These are phyloP conservation scores for Romanogobio albipinnatus DNA, from an alignment of 2,113 vertebrate genomes.

Conservation along the genomic window DNA sequence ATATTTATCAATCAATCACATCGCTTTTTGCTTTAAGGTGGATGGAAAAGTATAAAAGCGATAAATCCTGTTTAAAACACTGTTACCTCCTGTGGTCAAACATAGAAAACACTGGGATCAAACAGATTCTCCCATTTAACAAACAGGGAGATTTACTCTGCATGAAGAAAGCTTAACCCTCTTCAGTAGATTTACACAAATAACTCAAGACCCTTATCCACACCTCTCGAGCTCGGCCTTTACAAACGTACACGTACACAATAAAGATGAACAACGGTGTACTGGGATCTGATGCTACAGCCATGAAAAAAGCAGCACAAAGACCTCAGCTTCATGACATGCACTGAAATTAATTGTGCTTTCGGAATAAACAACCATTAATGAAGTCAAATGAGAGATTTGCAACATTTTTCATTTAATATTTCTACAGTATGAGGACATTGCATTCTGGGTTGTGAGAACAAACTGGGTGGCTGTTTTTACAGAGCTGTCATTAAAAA, in stretches of 20 bases:
- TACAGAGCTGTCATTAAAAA: neutral
- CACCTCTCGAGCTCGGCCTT: neutral
- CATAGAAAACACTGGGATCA: neutral
- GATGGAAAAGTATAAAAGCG: neutral
- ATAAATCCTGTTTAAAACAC: neutral
- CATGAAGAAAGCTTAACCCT: constrained; percentile 40
- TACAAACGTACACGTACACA: neutral
- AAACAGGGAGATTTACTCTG: constrained; percentile 35
- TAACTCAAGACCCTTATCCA: constrained; percentile 40
- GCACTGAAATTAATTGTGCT: no score
- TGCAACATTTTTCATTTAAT: constrained; percentile 43
- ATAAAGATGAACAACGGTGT: neutral
- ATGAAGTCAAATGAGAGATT: neutral
- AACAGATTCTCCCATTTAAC: neutral
- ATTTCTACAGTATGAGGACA: constrained; percentile 34
- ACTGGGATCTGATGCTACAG: neutral
- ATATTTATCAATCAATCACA: neutral
- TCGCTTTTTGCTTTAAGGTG: neutral
- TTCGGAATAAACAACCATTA: constrained; percentile 5
- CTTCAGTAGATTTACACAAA: constrained; percentile 52
- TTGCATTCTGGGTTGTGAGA: constrained; percentile 18
- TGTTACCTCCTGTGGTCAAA: neutral
- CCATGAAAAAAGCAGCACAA: neutral
- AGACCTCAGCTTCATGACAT: neutral
- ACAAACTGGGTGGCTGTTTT: neutral